Evolutionary conservation across 1,140 invertebrate genomes (phyloP), one percentile per base, ranked within the genome.

Genomic region (Euwallacea similis): DNA sequence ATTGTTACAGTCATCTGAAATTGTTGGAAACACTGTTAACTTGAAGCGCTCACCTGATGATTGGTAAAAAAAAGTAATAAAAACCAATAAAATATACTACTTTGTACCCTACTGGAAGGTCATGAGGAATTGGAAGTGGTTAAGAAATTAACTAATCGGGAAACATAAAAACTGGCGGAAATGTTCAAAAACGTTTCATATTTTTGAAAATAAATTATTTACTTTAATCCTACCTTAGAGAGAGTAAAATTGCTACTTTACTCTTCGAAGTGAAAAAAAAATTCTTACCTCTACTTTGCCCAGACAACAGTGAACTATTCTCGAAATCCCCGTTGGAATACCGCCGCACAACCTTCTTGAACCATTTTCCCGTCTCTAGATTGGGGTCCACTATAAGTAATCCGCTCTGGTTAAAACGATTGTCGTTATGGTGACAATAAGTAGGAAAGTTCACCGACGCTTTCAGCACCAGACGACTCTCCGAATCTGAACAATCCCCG

Each of bases 271-370:
- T 50, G 46, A 56, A 56, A 15, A 55, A 55, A 21, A 8, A 15
- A 15, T 9, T 56, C 73, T 71, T 75, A 82, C 81, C 81, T 78
- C 80, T 74, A 74, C 79, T 81, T 66, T 81, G 79, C 72, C 79
- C 81, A 11, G 79, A 81, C 11, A 82, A 42, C 46, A 81, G 71
- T 7, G 81, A 82, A 67, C 80, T 76, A 71, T 80, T 81, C 66
- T 82, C 81, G 72, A 81, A 82, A 71, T 82, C 81, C 1, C 77
- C 78, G 72, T 79, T 81, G 7, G 78, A 79, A 73, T 80, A 82
- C 53, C 81, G 71, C 10, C 79, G 70, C 7, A 82, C 80, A 33
- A 81, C 77, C 67, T 81, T 81, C 70, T 79, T 81, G 43, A 82
- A 81, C 79, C 79, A 81, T 66, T 79, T 80, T 16, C 77, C 74